A percentile compares a stretch with the other conserved stretches of the same genome.
Conservation (phyloP, 2,797 vertebrate species). For the Sebastes hopkinsi region DNA sequence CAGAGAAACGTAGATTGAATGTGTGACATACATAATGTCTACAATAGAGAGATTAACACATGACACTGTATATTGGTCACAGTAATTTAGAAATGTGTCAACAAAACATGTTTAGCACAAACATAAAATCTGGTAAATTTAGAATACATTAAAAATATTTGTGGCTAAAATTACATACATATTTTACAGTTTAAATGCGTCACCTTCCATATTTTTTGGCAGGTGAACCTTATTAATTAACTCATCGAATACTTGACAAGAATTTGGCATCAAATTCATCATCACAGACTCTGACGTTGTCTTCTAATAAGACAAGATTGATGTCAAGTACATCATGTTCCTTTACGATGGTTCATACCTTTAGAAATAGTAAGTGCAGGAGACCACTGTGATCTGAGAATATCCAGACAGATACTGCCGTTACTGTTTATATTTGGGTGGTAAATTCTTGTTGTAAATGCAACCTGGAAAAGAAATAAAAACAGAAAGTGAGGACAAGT, state of each 20-base stretch:
- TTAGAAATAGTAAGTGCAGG: conserved; percentile 95
- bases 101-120: no score
- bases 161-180: not conserved
- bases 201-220: not conserved
- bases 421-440: conserved; percentile 88
- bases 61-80: not conserved
- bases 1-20: not conserved
- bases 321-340: not conserved
- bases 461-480: conserved; percentile 82
- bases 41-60: not conserved
- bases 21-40: not conserved
- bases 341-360: conserved; percentile 77
- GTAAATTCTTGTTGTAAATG: conserved; percentile 93
- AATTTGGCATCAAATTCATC: not conserved
- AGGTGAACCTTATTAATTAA: not conserved
- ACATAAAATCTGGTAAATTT: no score
- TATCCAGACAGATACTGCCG: conserved; percentile 88
- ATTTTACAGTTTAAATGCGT: not conserved
- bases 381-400: conserved; percentile 94
- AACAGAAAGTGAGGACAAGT: conserved; percentile 33
- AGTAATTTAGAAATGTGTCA: not conserved
- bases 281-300: not conserved
- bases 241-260: not conserved
- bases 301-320: not conserved
- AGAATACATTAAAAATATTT: not conserved